Evolutionary conservation across 2,888 invertebrate species (phyloP), one percentile per base, ranked within the genome.

Genomic region (Diaperis boleti): DNA sequence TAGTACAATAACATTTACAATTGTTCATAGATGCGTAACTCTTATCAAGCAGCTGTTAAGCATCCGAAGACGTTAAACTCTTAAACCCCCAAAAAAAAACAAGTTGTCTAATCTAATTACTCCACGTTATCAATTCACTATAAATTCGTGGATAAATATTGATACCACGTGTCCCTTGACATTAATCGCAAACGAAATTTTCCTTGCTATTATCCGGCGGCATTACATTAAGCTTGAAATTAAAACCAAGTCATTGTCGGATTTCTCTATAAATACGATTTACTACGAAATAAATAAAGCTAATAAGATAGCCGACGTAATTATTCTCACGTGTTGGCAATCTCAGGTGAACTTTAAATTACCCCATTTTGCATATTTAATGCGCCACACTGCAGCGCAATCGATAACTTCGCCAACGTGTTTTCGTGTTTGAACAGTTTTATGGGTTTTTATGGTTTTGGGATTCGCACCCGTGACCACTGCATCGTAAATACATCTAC

Each of bases 361-460:
- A 39, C 20, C 17, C 52, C 54, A 54, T 54, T 54, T 54, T 54
- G 42, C 54, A 54, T 54, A 54, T 41, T 49, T 54, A 54, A 54
- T 54, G 54, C 42, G 42, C 54, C 42, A 54, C 41, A 41, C 29
- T 54, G 54, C 54, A 42, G 29, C 20, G 42, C 31, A 54, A 54
- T 41, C 54, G 54, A 42, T 54, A 31, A 31, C 45, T 26, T 26
- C n/a, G n/a, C n/a, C n/a, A n/a, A n/a, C n/a, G n/a, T n/a, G n/a
- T n/a, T n/a, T n/a, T n/a, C n/a, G n/a, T n/a, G n/a, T n/a, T n/a
- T n/a, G n/a, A n/a, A n/a, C n/a, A n/a, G n/a, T 26, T 26, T 26
- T n/a, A 26, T 26, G 26, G 8, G 6, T 6, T 5, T 26, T 26
- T 26, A 26, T n/a, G n/a, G 8, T 8, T 26, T 2, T 26, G 3